Evolutionary conservation across 1,140 invertebrate species (phyloP), one percentile per base, ranked within the genome.

Genomic region (Neodiprion lecontei): DNA sequence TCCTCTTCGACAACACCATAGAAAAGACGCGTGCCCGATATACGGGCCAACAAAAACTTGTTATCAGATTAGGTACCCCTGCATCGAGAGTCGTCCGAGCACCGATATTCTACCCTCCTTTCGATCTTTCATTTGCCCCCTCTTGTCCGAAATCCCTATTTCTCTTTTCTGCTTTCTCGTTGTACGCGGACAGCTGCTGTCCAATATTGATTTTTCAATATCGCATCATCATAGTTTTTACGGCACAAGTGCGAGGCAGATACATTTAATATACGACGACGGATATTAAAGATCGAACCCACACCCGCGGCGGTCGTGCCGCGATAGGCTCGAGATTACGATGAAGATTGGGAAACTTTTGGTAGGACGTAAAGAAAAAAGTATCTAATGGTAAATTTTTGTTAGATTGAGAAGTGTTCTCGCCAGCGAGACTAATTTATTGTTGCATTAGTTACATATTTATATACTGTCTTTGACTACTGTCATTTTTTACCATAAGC

Each of bases 11-110:
- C 28, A 40, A 40, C 11, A 61, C 72, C 73, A 79, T 82, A 78
- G 75, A 77, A 40, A 80, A 77, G 81, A 81, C 85, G 84, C 82
- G 85, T 85, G 81, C 80, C 76, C 78, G 79, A 83, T 83, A 40
- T 40, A 84, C 80, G 79, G 80, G 81, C 73, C 75, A 78, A 86
- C 84, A 84, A 87, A 88, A 88, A 86, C 78, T 88, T 81, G 83
- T 88, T 88, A 88, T 88, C 87, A 85, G 87, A 88, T 88, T 86
- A 85, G 80, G 79, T 79, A 78, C 79, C 79, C 67, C 80, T 77
- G 12, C 61, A 14, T 14, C 61, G 17, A 65, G 61, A 65, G 17
- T 21, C 12, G 1, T 21, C 61, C 61, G 12, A 3, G 17, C 17
- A 65, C 40, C 67, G 17, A 61, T 69, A 47, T 79, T 78, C 70